phyloP scores from a whole-genome alignment of 2,113 vertebrate species.

The Steatornis caripensis region DNA sequence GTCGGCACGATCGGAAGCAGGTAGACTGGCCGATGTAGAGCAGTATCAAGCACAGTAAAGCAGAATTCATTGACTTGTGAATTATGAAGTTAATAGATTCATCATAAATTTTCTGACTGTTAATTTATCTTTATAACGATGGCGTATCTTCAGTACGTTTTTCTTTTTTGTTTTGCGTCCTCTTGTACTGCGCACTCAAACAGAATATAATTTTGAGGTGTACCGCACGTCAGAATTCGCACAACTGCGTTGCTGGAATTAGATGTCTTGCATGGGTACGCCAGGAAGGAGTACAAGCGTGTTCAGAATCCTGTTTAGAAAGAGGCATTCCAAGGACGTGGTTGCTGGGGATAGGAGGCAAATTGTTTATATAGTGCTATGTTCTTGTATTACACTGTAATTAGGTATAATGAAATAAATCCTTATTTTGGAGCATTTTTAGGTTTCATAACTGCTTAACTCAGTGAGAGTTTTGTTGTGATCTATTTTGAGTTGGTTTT shows the following conservation, averaged over 20 bases:
- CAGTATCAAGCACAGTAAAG: slow-evolving; percentile 66
- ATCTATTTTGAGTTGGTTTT: not conserved
- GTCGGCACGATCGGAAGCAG: slow-evolving; percentile 84
- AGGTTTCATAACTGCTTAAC: slow-evolving; percentile 50
- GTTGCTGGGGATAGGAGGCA: slow-evolving; percentile 48
- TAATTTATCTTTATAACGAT: slow-evolving; percentile 73
- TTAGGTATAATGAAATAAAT: slow-evolving; percentile 62
- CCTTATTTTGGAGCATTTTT: slow-evolving; percentile 47
- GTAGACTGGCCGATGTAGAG: slow-evolving; percentile 73
- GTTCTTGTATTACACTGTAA: slow-evolving; percentile 59
- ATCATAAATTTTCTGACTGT: slow-evolving; percentile 71
- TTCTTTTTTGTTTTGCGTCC: slow-evolving; percentile 58
- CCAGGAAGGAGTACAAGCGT: slow-evolving; percentile 29
- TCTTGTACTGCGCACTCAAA: slow-evolving; percentile 32
- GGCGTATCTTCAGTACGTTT: slow-evolving; percentile 34
- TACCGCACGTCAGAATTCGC: slow-evolving; percentile 44
- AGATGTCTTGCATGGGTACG: slow-evolving; percentile 28
- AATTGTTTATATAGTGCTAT: slow-evolving; percentile 28
- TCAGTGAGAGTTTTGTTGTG: slow-evolving; percentile 53
- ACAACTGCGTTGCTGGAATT: slow-evolving; percentile 17
- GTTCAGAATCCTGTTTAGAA: slow-evolving; percentile 56
- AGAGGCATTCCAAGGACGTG: slow-evolving; percentile 55
- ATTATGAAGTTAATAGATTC: slow-evolving; percentile 77
- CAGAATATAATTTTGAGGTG: slow-evolving; percentile 52
- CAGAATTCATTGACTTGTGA: slow-evolving; percentile 74